Base-by-base conservation (phyloP, 1,140 invertebrate genomes). In the Papilio helenus region DNA sequence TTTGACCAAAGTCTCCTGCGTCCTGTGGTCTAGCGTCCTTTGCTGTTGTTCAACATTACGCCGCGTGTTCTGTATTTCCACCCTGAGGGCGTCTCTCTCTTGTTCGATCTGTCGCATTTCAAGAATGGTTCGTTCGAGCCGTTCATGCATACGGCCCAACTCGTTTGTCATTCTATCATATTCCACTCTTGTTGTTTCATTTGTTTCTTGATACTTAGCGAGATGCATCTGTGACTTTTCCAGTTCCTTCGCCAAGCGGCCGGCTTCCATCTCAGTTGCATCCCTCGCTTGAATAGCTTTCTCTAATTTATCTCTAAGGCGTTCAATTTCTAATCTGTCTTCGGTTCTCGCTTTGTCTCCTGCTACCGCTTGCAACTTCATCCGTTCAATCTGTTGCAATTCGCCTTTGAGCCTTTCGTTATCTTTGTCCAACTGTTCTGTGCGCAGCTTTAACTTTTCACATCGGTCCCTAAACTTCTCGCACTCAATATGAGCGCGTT, bases 211-310 rank as follows among this genome's bases (percentile, higher is more conserved):
- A 86, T 97, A 97, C 90, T 98, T 98, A 20, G 96, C 95, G 72
- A 98, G 95, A 90, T 97, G 96, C 92, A 97, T 95, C 88, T 98
- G 97, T 44, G 97, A 96, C 92, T 98, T 98, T 92, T 98, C 98
- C 42, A 98, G 94, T 92, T 98, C 98, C 87, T 98, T 97, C 12
- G 97, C 97, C 71, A 98, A 93, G 74, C 97, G 96, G 83, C 97
- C 97, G 68, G 97, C 96, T 92, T 98, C 98, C 86, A 97, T 95
- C 94, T 98, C 97, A 14, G 97, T 97, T 68, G 97, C 96, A 90
- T 97, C 97, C 84, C 97, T 95, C 5, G 97, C 96, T 83, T 96
- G 96, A 46, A 97, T 96, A 8, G 97, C 96, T 93, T 98, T 98
- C 85, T 98, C 98, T 73, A 98, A 93, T 93, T 97, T 98, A 82